Evolutionary conservation across 2,113 vertebrate species (phyloP), one percentile per base, ranked within the genome.

Genomic region (Suncus etruscus): DNA sequence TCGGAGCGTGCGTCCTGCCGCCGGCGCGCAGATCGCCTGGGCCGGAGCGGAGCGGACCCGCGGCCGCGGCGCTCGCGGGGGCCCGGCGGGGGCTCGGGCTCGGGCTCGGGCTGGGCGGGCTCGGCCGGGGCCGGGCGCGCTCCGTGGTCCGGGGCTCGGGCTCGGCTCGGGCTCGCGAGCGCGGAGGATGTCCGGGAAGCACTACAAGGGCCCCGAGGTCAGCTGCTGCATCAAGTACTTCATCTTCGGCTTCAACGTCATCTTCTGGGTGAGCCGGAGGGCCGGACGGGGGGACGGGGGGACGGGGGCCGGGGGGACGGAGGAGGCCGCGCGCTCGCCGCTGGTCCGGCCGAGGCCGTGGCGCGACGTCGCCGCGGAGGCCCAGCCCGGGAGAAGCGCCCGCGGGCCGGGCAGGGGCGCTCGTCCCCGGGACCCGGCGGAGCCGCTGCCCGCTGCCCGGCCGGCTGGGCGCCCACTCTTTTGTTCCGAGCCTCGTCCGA

Each of bases 221-320:
- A 99, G 99, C 98, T 99, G 99, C 98, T 99, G 99, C 97, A 99
- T 99, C 97, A 99, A 99, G 96, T 99, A 99, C 93, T 99, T 99
- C 96, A 99, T 99, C 90, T 99, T 99, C 86, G 99, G 99, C 91
- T 99, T 99, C 98, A 99, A 99, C 97, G 99, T 99, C 94, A 99
- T 99, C 95, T 99, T 99, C 96, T 99, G 99, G 99, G 99, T 99
- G 96, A 99, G 99, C 98, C 95, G 81, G 70, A 10, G 65, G 8
- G 8, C 2, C 27, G 25, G 65, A 2, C 11, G 11, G 54, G 6
- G 54, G 54, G 18, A 2, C 12, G 18, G 54, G 54, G 6, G 18
- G 54, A 2, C 12, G 18, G 54, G 54, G 6, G 18, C 3, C 11
- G 11, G 54, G 6, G 54, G 54, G 18, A 2, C 12, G 18, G 54